phyloP scores from a whole-genome alignment of 2,797 vertebrate genomes.

The Serranus cabrilla region DNA sequence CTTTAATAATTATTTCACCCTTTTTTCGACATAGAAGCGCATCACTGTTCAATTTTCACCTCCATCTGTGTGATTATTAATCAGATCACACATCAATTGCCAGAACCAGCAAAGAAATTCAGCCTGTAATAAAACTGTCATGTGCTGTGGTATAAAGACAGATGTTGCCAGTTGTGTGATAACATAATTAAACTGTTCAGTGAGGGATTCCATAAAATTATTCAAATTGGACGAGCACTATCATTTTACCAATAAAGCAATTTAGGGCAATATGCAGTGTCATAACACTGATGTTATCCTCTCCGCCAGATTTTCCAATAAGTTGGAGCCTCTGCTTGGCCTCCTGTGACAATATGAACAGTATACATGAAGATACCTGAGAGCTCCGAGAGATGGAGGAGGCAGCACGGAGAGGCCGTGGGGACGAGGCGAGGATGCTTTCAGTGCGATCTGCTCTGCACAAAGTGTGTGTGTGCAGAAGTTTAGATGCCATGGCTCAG shows the following conservation, averaged over 20 bases:
- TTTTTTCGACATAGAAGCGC: constrained; percentile 75
- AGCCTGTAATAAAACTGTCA: constrained; percentile 94
- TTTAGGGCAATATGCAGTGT: constrained; percentile 90
- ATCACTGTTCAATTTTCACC: constrained; percentile 88
- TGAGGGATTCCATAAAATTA: constrained; percentile 91
- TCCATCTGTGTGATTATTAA: constrained; percentile 90
- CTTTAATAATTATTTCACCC: constrained; percentile 78
- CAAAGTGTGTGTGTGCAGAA: constrained; percentile 5
- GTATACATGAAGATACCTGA: constrained; percentile 75
- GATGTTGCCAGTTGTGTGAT: constrained; percentile 92
- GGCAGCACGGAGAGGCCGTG: neutral
- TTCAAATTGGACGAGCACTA: constrained; percentile 92
- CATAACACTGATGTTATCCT: constrained; percentile 90
- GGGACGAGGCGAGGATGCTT: constrained; percentile 12
- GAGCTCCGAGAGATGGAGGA: constrained; percentile 47
- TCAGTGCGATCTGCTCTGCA: constrained; percentile 25
- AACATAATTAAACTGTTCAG: constrained; percentile 92
- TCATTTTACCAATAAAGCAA: constrained; percentile 93
- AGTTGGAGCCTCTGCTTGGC: constrained; percentile 73
- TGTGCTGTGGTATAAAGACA: constrained; percentile 91
- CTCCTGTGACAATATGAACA: constrained; percentile 81
- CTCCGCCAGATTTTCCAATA: constrained; percentile 87
- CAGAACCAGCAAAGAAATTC: constrained; percentile 89
- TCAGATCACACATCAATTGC: constrained; percentile 91
- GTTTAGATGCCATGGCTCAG: constrained; percentile 1